These are phyloP conservation scores for Drosophila parthenogenetica DNA, from an alignment of 2,888 invertebrate species.

Conservation along the genomic window DNA sequence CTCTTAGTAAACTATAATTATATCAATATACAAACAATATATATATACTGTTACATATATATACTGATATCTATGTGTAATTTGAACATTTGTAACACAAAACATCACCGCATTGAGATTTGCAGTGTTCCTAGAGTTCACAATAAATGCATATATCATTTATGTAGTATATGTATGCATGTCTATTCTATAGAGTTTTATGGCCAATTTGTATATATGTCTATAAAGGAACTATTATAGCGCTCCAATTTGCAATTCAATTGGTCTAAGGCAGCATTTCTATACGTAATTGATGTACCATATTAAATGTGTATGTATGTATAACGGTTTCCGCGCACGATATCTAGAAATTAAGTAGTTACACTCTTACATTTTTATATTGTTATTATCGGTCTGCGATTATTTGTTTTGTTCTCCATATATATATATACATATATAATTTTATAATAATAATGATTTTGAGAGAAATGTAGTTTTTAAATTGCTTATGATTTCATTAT, in stretches of 20 bases:
- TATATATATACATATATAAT: conserved; percentile 14
- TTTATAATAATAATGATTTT: conserved; percentile 2
- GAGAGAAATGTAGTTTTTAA: conserved; percentile 10
- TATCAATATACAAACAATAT: conserved; percentile 23
- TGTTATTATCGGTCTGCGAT: conserved; percentile 50
- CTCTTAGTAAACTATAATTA: conserved; percentile 22
- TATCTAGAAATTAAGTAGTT: conserved; percentile 48
- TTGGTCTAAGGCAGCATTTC: conserved; percentile 41
- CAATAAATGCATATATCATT: conserved; percentile 26
- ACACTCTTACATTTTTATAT: conserved; percentile 29
- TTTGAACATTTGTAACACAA: conserved; percentile 18
- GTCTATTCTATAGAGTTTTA: conserved; percentile 27
- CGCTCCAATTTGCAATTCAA: conserved; percentile 37
- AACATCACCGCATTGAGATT: conserved; percentile 42
- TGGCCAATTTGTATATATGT: conserved; percentile 5
- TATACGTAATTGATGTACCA: conserved; percentile 48
- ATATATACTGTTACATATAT: background rate
- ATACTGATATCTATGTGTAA: conserved; percentile 17
- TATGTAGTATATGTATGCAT: conserved; percentile 11
- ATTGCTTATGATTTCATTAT: conserved; percentile 28
- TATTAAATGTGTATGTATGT: conserved; percentile 29
- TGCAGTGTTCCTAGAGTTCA: conserved; percentile 54
- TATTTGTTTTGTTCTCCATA: conserved; percentile 43
- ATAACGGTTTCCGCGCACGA: conserved; percentile 53
- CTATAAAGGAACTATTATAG: conserved; percentile 45